phyloP scores from a whole-genome alignment of 2,888 invertebrate genomes.

The Diadromus collaris region DNA sequence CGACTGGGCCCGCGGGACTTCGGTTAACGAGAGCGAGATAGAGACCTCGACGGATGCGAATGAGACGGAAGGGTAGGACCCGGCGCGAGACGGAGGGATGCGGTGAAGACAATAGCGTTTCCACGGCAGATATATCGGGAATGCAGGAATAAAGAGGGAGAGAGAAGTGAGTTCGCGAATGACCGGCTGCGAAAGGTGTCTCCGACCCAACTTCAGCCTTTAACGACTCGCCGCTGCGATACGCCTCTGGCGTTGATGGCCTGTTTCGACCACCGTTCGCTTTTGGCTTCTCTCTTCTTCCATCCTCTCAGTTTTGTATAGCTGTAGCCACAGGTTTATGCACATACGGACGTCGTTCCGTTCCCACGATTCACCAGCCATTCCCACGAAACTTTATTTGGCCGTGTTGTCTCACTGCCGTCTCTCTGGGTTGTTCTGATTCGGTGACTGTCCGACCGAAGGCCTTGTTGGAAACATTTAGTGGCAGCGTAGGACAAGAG shows the following conservation, averaged over 20 bases:
- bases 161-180: constrained; percentile 20
- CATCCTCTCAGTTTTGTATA: constrained; percentile 17
- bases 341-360: constrained; percentile 22
- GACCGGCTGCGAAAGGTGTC: constrained; percentile 44
- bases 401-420: constrained; percentile 18
- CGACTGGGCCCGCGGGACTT: constrained; percentile 25
- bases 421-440: constrained; percentile 11
- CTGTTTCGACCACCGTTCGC: constrained; percentile 63
- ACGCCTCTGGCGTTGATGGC: constrained; percentile 69
- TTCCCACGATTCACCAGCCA: constrained; percentile 20
- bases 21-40: constrained; percentile 38
- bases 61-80: neutral
- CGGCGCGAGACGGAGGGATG: neutral
- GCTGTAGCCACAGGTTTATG: neutral
- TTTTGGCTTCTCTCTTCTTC: neutral
- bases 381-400: constrained; percentile 57
- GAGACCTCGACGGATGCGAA: constrained; percentile 6
- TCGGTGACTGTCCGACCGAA: constrained; percentile 19
- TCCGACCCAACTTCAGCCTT: constrained; percentile 64
- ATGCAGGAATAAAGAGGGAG: constrained; percentile 19
- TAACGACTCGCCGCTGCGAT: constrained; percentile 66
- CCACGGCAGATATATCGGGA: constrained; percentile 54
- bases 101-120: constrained; percentile 44
- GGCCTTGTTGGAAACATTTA: constrained; percentile 10
- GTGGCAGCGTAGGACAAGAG: neutral